These are phyloP conservation scores for Teinopalpus imperialis DNA, from an alignment of 2,888 invertebrate genomes.

Conservation along the genomic window DNA sequence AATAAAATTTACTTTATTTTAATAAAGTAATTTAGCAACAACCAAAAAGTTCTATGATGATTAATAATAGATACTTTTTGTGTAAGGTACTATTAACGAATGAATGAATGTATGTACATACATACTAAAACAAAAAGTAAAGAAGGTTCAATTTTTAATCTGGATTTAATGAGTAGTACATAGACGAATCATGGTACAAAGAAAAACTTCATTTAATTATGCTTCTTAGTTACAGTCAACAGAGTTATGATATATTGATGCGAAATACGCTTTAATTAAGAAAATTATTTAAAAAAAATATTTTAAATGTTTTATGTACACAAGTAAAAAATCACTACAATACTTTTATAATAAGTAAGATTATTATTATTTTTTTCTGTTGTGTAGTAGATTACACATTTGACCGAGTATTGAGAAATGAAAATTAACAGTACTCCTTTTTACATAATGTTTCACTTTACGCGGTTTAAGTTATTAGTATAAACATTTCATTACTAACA, in stretches of 20 bases:
- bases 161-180: too few species aligned
- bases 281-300: slow-evolving; percentile 35
- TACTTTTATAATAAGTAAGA: neutral
- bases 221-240: slow-evolving; percentile 13
- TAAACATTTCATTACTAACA: slow-evolving; percentile 4
- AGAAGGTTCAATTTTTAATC: too few species aligned
- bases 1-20: too few species aligned
- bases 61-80: too few species aligned
- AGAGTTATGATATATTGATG: slow-evolving; percentile 17
- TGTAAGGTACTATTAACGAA: too few species aligned
- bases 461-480: neutral
- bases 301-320: slow-evolving; percentile 66
- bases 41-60: too few species aligned
- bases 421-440: slow-evolving; percentile 5
- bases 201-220: slow-evolving; percentile 21
- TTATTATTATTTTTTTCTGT: neutral
- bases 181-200: slow-evolving; percentile 9
- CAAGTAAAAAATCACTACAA: slow-evolving; percentile 77
- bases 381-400: slow-evolving; percentile 3
- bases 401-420: neutral
- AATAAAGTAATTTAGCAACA: too few species aligned
- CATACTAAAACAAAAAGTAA: too few species aligned
- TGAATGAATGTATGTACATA: too few species aligned
- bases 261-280: slow-evolving; percentile 13
- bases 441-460: slow-evolving; percentile 9